Evolutionary conservation across 2,888 invertebrate genomes (phyloP), one percentile per base, ranked within the genome.

Genomic region (Polydrusus pterygomalis): DNA sequence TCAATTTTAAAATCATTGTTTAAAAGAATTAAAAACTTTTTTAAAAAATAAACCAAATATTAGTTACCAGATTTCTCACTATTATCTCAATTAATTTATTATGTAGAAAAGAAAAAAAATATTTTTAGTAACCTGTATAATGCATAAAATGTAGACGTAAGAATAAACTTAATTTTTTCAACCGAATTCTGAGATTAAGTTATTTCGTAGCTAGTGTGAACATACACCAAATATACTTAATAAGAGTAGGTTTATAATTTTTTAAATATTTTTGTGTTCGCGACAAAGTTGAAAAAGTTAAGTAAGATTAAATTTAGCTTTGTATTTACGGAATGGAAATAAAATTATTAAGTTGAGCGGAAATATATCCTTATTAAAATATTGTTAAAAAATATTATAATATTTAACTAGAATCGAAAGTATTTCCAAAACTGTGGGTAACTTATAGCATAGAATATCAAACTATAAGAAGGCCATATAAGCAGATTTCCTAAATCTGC

Each of bases 161-260:
- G 58, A 11, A 1, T 9, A 60, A 60, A 58, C 70, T 62, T 70
- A 70, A 60, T 70, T 70, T 62, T 45, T 70, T 70, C 70, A 70
- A 70, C 70, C 8, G 70, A 34, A 18, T 58, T 45, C 43, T 54
- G 20, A 20, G 13, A 58, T 40, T 58, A 34, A 38, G 17, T 69
- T 69, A 58, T 69, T 58, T 43, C 11, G n/a, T 30, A 30, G 30
- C 25, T 58, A 69, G 18, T 49, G 40, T 58, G 30, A 30, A 54
- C 40, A 40, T 51, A 70, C 70, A 70, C 70, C 70, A 70, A 70
- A 70, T 70, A 70, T 70, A 62, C 11, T 38, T 34, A 2, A 18
- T 69, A 58, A 69, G 69, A 3, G 15, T 67, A 67, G 51, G 10
- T 49, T 34, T 67, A 38, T 38, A 51, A 25, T 58, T 38, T 69